phyloP scores from a whole-genome alignment of 2,888 invertebrate species.

The Biston betularia region DNA sequence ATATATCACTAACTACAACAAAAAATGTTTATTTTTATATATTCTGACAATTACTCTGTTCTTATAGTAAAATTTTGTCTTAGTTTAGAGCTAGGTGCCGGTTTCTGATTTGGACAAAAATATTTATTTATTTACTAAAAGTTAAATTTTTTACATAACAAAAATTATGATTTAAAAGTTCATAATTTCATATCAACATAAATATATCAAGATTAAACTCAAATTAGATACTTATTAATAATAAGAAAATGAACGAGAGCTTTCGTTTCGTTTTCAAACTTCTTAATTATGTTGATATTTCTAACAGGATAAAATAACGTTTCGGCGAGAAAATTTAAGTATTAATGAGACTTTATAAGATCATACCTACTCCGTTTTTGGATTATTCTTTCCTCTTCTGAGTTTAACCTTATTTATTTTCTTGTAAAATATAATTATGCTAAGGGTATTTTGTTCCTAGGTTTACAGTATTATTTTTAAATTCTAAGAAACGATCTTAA shows the following conservation, averaged over 20 bases:
- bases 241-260: constrained; percentile 18
- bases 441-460: too few species aligned
- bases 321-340: constrained; percentile 14
- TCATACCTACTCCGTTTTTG: constrained; percentile 11
- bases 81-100: too few species aligned
- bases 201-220: constrained; percentile 1
- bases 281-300: constrained; percentile 31
- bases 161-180: not conserved
- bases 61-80: too few species aligned
- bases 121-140: too few species aligned
- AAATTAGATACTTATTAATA: constrained; percentile 6
- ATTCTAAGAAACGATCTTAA: too few species aligned
- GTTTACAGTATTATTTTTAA: too few species aligned
- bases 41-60: too few species aligned
- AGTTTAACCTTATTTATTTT: constrained; percentile 1
- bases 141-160: too few species aligned
- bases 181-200: not conserved
- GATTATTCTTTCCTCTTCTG: constrained; percentile 6
- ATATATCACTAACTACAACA: too few species aligned
- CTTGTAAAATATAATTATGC: not conserved
- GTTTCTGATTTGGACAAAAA: too few species aligned
- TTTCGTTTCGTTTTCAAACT: constrained; percentile 22
- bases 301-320: constrained; percentile 24
- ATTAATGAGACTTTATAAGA: constrained; percentile 19
- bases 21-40: too few species aligned